Base-by-base conservation (phyloP, 2,888 invertebrate genomes). In the Drosophila anomelani region DNA sequence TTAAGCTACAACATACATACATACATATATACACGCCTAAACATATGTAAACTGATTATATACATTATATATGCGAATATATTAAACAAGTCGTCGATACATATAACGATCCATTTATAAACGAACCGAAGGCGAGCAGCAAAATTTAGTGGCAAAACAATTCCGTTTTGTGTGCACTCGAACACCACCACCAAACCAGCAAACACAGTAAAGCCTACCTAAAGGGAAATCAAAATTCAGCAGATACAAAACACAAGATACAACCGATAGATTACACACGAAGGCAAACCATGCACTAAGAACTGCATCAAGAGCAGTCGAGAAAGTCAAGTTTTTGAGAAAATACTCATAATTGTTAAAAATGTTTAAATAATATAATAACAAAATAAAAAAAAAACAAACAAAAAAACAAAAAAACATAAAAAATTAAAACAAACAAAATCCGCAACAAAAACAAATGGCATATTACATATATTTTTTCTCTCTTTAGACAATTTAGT, bases 401-500 rank as follows among this genome's bases (percentile, higher is more conserved):
- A n/a, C n/a, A 64, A 59, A 61, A 67, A 64, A 46, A 73, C 70
- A 43, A 76, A 41, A 73, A 55, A 39, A 80, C 32, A 41, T 39
- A 7, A 44, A 49, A 59, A 61, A 63, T 41, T 32, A 39, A 64
- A 67, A 32, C 39, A 38, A 60, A 68, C 51, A 73, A 73, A 64
- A 78, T 61, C 73, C 85, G 78, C 75, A 68, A 81, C 80, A 79
- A 85, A 79, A 60, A 64, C 51, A 36, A 66, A 66, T 67, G 76
- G 81, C 80, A 83, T 79, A 85, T 80, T 81, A 79, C 61, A 79
- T 54, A 60, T 86, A 75, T 75, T 78, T 85, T 89, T 88, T 81
- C 74, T 85, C 90, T 86, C 81, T 80, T 90, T 90, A 89, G 86
- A 86, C 75, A 85, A 80, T 89, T 90, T 90, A 90, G 90, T 90